Evolutionary conservation across 2,888 invertebrate genomes (phyloP).

Genomic region (Mythimna ferrago): DNA sequence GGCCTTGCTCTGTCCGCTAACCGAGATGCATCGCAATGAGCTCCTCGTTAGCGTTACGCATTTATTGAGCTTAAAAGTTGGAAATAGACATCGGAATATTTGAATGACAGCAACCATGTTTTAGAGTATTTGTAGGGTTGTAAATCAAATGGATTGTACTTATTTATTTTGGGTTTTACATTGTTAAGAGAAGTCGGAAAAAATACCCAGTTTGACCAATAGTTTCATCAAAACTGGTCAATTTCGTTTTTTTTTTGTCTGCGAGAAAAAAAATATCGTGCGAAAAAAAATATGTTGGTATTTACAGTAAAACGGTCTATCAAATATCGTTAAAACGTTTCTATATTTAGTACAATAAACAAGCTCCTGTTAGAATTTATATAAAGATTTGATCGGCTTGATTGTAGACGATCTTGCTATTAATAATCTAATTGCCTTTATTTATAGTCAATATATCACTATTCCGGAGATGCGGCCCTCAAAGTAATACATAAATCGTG

Average conservation of each 20-base stretch:
- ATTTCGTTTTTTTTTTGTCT: background rate
- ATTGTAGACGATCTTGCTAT: constrained; percentile 43
- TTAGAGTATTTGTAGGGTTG: background rate
- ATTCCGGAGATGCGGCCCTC: constrained; percentile 38
- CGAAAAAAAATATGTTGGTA: background rate
- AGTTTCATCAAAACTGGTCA: background rate
- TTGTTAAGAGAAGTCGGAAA: background rate
- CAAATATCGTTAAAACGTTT: background rate
- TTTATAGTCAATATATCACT: constrained; percentile 54
- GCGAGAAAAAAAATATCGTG: background rate
- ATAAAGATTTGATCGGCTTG: constrained; percentile 7
- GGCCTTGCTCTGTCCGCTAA: constrained; percentile 72
- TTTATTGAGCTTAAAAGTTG: constrained; percentile 38
- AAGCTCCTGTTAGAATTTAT: background rate
- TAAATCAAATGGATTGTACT: background rate
- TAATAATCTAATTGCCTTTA: constrained; percentile 42
- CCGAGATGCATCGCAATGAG: constrained; percentile 77
- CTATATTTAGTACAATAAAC: background rate
- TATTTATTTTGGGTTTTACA: background rate
- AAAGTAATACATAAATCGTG: constrained; percentile 39
- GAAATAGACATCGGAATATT: background rate
- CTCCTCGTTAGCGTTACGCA: constrained; percentile 59
- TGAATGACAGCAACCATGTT: background rate
- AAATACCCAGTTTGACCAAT: background rate
- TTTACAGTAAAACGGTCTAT: background rate